Evolutionary conservation across 2,888 invertebrate genomes (phyloP), one percentile per base, ranked within the genome.

Genomic region (Athripsodes cinereus): DNA sequence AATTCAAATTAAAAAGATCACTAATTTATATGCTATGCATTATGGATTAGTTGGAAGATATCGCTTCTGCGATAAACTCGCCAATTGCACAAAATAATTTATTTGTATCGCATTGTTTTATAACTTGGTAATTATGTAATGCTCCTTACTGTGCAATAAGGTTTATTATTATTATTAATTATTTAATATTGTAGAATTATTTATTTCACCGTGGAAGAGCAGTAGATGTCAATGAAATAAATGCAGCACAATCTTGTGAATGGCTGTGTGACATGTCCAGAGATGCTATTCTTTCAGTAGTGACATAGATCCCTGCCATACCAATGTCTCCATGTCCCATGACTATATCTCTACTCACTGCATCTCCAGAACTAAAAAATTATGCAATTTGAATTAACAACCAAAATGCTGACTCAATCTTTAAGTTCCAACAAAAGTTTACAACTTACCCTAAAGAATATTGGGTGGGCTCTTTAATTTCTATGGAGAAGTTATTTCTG

Each of bases 181-280:
- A 8, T 10, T 10, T 10, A 34, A 34, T 13, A 34, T 34, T 10
- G 13, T 10, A 34, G 13, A 34, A 69, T 10, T 3, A 26, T 26
- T 26, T 6, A 40, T 2, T 40, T 40, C 13, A 83, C 87, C 87
- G 84, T 22, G 90, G 90, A 57, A 91, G 72, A 2, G 91, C 90
- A 50, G 87, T 88, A 1, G 90, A 90, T 60, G 88, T 83, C 3
- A 88, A 70, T 0, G 90, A 87, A 51, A 90, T 82, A 68, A 90
- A 91, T 1, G 84, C 79, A 3, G 89, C 90, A 69, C 90, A 91
- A 68, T 91, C 91, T 60, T 82, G 81, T 2, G 85, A 83, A 71
- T 89, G 87, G 1, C 84, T 75, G 51, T 78, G 73, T 1, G 86
- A 81, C 69, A 85, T 78, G 62, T 87, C 87, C 64, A 85, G 78